A percentile compares a stretch with the other conserved stretches of the same genome.
Evolutionary conservation across 2,113 vertebrate species (phyloP).

Genomic region (Catharus bicknelli): DNA sequence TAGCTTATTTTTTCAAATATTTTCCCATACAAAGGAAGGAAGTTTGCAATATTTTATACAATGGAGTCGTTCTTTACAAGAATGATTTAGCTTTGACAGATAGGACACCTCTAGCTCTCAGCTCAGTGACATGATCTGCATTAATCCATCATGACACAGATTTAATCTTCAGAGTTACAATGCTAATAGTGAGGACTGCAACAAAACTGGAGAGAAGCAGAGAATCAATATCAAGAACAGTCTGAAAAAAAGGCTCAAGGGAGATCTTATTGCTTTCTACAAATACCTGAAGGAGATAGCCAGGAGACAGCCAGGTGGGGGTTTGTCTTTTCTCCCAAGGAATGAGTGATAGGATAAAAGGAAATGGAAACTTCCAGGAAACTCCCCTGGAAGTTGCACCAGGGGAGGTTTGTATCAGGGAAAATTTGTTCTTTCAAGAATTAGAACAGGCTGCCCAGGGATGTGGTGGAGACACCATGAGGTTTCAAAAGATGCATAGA

Average conservation of each 20-base stretch:
- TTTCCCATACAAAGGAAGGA: not conserved
- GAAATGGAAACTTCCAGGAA: not conserved
- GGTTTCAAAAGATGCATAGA: not conserved
- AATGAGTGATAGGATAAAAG: not conserved
- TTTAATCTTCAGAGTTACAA: not conserved
- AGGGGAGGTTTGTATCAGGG: not conserved
- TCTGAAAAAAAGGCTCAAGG: not conserved
- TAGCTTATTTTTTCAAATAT: not conserved
- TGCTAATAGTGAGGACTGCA: not conserved
- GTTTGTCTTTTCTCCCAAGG: not conserved
- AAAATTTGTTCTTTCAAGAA: not conserved
- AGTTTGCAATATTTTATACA: not conserved
- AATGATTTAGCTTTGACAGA: not conserved
- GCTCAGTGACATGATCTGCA: not conserved
- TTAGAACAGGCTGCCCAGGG: not conserved
- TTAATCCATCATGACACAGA: not conserved
- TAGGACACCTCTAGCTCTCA: not conserved
- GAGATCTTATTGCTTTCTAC: not conserved
- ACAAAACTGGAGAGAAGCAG: not conserved
- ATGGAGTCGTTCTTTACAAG: not conserved
- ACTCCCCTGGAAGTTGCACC: not conserved
- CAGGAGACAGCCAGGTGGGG: not conserved
- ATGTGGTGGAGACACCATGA: not conserved
- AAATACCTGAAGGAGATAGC: not conserved
- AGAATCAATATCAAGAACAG: not conserved